phyloP scores from a whole-genome alignment of 2,888 invertebrate species.

The Junonia oenone region DNA sequence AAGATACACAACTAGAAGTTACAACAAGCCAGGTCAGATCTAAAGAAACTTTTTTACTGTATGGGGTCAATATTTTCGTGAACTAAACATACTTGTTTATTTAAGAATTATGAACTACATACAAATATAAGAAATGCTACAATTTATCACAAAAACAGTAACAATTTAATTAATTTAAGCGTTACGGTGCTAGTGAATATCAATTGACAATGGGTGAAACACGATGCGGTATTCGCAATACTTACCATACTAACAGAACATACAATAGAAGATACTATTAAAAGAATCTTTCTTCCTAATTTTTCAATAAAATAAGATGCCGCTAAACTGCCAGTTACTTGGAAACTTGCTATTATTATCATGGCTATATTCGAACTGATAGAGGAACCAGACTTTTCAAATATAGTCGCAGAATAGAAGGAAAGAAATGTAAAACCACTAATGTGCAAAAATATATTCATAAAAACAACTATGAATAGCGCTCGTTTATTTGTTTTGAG shows the following conservation, averaged over 20 bases:
- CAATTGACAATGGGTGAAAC: too few relatives aligned
- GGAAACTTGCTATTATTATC: conserved; percentile 23
- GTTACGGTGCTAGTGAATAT: too few relatives aligned
- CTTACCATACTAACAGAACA: conserved; percentile 26
- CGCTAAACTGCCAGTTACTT: conserved; percentile 17
- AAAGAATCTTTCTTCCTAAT: conserved; percentile 15
- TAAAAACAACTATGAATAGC: conserved; percentile 37
- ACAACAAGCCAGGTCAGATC: too few relatives aligned
- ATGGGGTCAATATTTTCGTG: too few relatives aligned
- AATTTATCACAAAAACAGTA: too few relatives aligned
- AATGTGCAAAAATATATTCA: conserved; percentile 34
- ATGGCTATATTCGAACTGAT: conserved; percentile 18
- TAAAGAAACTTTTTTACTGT: too few relatives aligned
- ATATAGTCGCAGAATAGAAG: conserved; percentile 26
- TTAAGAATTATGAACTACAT: too few relatives aligned
- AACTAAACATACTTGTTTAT: too few relatives aligned
- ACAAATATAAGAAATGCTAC: too few relatives aligned
- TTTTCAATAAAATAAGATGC: conserved; percentile 22
- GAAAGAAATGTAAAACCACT: conserved; percentile 22
- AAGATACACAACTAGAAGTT: too few relatives aligned
- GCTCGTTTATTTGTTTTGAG: conserved; percentile 44
- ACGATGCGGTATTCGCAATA: background rate
- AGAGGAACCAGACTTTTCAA: conserved; percentile 23
- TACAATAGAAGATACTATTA: conserved; percentile 17
- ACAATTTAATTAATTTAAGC: too few relatives aligned